phyloP scores from a whole-genome alignment of 2,113 vertebrate genomes.

The Alligator mississippiensis region DNA sequence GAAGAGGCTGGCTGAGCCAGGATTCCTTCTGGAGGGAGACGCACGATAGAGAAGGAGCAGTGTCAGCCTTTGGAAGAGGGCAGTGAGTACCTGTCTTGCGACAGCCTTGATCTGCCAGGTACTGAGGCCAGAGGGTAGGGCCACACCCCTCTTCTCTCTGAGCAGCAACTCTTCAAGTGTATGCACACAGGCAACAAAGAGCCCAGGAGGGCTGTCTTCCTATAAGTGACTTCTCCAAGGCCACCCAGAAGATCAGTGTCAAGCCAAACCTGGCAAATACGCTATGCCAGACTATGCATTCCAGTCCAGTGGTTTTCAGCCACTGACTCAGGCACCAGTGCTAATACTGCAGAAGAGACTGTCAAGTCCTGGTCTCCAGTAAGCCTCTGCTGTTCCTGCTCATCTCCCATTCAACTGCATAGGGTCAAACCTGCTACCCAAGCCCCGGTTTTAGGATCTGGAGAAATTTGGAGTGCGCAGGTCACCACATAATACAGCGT shows the following conservation, averaged over 20 bases:
- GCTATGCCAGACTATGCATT: background rate
- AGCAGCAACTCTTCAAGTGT: background rate
- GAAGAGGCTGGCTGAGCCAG: background rate
- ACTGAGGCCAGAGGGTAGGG: background rate
- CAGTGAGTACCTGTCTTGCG: background rate
- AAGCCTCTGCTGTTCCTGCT: background rate
- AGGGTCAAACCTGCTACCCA: background rate
- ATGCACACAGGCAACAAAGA: background rate
- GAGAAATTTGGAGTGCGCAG: background rate
- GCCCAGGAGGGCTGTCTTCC: background rate
- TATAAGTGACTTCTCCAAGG: background rate
- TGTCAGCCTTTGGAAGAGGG: background rate
- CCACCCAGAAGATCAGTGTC: background rate
- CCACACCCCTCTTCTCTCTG: background rate
- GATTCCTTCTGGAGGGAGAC: background rate
- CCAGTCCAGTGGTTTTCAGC: background rate
- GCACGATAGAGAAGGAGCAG: accelerated
- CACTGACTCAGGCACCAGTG: background rate
- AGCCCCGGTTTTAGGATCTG: background rate
- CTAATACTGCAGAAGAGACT: background rate
- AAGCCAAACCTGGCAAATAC: background rate
- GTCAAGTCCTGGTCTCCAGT: background rate
- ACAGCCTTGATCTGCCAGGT: background rate
- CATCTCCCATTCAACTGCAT: background rate
- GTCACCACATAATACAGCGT: background rate